Evolutionary conservation across 2,113 vertebrate species (phyloP), one percentile per base, ranked within the genome.

Genomic region (Oreamnos americanus): DNA sequence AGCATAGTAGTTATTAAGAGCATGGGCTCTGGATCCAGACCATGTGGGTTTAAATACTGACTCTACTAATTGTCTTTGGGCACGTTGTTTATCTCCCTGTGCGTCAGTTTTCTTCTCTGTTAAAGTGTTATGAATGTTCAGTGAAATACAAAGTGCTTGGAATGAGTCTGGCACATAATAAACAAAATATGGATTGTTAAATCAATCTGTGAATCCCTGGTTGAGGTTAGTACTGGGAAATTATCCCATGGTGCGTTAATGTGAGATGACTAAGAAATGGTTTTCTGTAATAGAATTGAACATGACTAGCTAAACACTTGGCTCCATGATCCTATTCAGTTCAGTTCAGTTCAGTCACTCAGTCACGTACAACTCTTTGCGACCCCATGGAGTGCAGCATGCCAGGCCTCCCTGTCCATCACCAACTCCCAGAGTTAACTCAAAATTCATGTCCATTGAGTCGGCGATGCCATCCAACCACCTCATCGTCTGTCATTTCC

Each of bases 281-380:
- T 97, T 97, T 96, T 94, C 78, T 74, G 2, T 97, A 28, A 10
- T 64, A 62, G 28, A 90, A 28, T 33, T 84, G 26, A 90, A 33
- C 39, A 76, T 76, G 5, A 78, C 76, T 26, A 71, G 62, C 11
- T 87, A 64, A 57, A 62, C 87, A 36, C 14, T 91, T 88, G 62
- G 71, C 28, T 88, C 15, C 19, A 12, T 86, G 30, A 71, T 86
- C 25, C 21, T 13, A 86, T 71, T 71, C 64, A 71, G n/a, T 71
- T 23, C 67, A 39, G 19, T 67, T n/a, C 62, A 67, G 7, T 71
- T 39, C 67, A 39, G n/a, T 71, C 21, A 10, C n/a, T 39, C 67
- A 71, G 5, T 71, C 19, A 39, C 39, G 67, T 71, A n/a, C 2
- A 1, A 23, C 67, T 71, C 19, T 71, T 71, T 71, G 67, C 10